Percentiles rank a stretch among this genome's conserved stretches.
phyloP scores from a whole-genome alignment of 2,888 invertebrate genomes.

The Mayetiola destructor region DNA sequence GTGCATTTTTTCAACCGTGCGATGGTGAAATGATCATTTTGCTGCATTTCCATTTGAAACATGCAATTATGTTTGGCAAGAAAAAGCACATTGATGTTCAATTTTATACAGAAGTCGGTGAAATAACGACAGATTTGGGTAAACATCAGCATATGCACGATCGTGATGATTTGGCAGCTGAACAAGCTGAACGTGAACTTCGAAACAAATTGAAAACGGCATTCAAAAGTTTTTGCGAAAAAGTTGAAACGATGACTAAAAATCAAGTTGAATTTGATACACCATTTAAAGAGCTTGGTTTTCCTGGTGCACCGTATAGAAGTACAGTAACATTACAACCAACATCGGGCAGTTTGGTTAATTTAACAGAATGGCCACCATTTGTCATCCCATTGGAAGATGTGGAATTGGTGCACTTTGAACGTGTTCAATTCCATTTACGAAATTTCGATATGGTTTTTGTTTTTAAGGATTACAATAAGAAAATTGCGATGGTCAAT shows the following conservation, averaged over 20 bases:
- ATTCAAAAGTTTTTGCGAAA: slow-evolving; percentile 96
- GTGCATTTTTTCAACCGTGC: slow-evolving; percentile 98
- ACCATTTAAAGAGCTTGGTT: slow-evolving; percentile 95
- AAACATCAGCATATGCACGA: slow-evolving; percentile 99
- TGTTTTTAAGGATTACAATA: slow-evolving; percentile 93
- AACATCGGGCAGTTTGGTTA: slow-evolving; percentile 94
- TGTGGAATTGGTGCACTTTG: slow-evolving; percentile 96
- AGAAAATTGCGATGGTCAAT: slow-evolving; percentile 91
- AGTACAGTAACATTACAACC: slow-evolving; percentile 93
- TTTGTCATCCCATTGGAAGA: slow-evolving; percentile 97
- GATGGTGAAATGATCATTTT: slow-evolving; percentile 99
- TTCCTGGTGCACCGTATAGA: slow-evolving; percentile 93
- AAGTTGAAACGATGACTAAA: slow-evolving; percentile 89
- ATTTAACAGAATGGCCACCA: slow-evolving; percentile 97
- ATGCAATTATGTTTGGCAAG: slow-evolving; percentile 99
- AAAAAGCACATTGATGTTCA: slow-evolving; percentile 99
- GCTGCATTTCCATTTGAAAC: slow-evolving; percentile 95
- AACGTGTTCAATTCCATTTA: slow-evolving; percentile 94
- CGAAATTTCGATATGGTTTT: slow-evolving; percentile 99
- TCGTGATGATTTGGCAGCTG: slow-evolving; percentile 94
- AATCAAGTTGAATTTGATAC: slow-evolving; percentile 97
- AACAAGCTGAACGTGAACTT: slow-evolving; percentile 94
- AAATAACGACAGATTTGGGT: slow-evolving; percentile 97
- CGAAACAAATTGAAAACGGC: slow-evolving; percentile 93
- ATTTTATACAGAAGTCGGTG: slow-evolving; percentile 99